These are phyloP conservation scores for Sitodiplosis mosellana DNA, from an alignment of 1,140 invertebrate genomes.

Conservation along the genomic window DNA sequence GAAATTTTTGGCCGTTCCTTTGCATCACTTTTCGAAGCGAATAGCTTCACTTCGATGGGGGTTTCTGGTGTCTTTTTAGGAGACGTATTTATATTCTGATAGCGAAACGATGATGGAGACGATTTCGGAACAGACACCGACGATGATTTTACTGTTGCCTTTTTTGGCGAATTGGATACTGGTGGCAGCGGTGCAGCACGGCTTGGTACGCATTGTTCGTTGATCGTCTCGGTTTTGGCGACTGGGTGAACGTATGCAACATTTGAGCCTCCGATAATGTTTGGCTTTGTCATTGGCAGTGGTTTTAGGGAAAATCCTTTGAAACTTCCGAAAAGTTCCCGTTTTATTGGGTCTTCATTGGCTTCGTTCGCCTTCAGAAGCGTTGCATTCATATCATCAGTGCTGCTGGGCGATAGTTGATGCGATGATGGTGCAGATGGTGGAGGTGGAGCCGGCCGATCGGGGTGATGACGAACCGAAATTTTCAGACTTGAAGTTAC, in stretches of 20 bases:
- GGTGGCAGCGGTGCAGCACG: constrained; percentile 14
- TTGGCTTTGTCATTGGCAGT: constrained; percentile 22
- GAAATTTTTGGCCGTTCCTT: constrained; percentile 53
- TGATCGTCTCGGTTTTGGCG: constrained; percentile 12
- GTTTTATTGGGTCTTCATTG: constrained; percentile 31
- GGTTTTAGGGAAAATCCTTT: constrained; percentile 65
- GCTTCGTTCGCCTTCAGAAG: constrained; percentile 30
- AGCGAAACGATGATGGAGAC: too few species aligned
- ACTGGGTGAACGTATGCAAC: constrained; percentile 24
- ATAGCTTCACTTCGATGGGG: constrained; percentile 14
- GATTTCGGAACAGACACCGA: constrained; percentile 8
- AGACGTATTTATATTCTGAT: too few species aligned
- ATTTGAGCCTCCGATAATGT: constrained; percentile 19
- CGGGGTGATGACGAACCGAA: background rate
- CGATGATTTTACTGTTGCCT: background rate
- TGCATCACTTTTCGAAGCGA: too few species aligned
- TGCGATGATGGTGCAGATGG: constrained; percentile 21
- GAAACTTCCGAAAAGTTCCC: constrained; percentile 61
- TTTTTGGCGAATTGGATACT: constrained; percentile 9
- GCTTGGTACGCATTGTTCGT: constrained; percentile 10
- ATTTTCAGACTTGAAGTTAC: too few species aligned
- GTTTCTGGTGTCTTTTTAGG: constrained; percentile 15
- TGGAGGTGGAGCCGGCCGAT: constrained; percentile 4
- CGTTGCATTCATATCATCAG: constrained; percentile 38
- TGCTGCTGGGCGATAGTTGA: constrained; percentile 31